Evolutionary conservation across 2,797 vertebrate species (phyloP).

Genomic region (Sebastolobus alascanus): DNA sequence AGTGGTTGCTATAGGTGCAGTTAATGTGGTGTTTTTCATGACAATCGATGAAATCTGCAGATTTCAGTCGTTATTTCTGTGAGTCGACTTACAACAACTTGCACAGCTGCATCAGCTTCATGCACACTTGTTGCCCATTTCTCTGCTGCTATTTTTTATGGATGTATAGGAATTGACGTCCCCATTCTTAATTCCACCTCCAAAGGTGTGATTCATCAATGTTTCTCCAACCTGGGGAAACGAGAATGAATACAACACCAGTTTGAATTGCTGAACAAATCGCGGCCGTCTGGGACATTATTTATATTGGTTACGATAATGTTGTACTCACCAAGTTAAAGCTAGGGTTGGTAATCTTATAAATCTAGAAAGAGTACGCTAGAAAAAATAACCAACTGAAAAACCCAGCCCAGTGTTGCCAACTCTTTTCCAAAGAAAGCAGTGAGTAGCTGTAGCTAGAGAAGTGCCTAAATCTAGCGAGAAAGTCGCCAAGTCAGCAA

Average conservation of each 20-base stretch:
- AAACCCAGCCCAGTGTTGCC: too few relatives aligned
- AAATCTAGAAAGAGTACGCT: too few relatives aligned
- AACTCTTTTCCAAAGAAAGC: too few relatives aligned
- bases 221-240: neutral
- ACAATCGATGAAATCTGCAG: neutral
- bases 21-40: neutral
- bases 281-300: neutral
- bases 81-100: neutral
- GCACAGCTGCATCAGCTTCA: neutral
- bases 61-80: too few relatives aligned
- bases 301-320: neutral
- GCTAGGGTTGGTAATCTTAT: too few relatives aligned
- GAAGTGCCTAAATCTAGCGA: too few relatives aligned
- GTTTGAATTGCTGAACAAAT: neutral
- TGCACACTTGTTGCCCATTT: neutral
- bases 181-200: too few relatives aligned
- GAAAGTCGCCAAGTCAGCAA: too few relatives aligned
- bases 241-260: neutral
- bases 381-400: too few relatives aligned
- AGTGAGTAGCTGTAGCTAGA: too few relatives aligned
- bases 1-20: neutral
- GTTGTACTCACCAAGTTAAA: neutral
- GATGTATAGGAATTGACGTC: neutral
- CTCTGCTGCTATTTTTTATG: neutral
- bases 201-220: too few relatives aligned